A percentile compares a stretch with the other conserved stretches of the same genome.
Conservation (phyloP, 2,797 vertebrate species). For the Poecilia gillii region DNA sequence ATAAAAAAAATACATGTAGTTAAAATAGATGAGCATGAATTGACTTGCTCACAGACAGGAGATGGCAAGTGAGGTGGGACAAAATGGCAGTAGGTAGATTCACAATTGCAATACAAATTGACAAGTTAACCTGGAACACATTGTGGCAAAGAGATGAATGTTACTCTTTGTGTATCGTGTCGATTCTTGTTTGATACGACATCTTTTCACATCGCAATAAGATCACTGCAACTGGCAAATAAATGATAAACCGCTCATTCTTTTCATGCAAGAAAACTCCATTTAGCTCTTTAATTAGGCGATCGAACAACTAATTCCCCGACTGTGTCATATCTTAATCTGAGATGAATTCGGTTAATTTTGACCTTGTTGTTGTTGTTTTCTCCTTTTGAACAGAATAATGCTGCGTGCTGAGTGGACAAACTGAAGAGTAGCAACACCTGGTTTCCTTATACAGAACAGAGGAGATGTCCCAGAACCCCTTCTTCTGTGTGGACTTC, state of each 20-base stretch:
- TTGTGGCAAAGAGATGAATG: background rate
- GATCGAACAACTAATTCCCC: background rate
- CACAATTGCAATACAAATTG: background rate
- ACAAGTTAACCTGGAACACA: background rate
- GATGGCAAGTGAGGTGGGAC: background rate
- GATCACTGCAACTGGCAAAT: background rate
- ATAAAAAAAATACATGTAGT: background rate
- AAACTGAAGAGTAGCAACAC: conserved; percentile 67
- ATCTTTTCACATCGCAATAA: background rate
- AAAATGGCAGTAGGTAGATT: background rate
- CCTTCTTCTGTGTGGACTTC: conserved; percentile 48
- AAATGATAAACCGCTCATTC: background rate
- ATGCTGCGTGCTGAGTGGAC: conserved; percentile 47
- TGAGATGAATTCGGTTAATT: background rate
- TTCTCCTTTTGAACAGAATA: conserved; percentile 52
- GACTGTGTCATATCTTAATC: background rate
- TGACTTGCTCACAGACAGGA: background rate
- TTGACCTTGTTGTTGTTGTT: background rate
- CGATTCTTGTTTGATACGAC: background rate
- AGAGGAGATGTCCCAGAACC: conserved; percentile 51
- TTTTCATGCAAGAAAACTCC: background rate
- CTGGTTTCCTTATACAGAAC: conserved; percentile 51
- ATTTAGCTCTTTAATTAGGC: background rate
- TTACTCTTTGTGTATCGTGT: background rate
- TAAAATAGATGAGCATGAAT: background rate